Conservation (phyloP, 1,140 invertebrate species). For the Anadara kagoshimensis region DNA sequence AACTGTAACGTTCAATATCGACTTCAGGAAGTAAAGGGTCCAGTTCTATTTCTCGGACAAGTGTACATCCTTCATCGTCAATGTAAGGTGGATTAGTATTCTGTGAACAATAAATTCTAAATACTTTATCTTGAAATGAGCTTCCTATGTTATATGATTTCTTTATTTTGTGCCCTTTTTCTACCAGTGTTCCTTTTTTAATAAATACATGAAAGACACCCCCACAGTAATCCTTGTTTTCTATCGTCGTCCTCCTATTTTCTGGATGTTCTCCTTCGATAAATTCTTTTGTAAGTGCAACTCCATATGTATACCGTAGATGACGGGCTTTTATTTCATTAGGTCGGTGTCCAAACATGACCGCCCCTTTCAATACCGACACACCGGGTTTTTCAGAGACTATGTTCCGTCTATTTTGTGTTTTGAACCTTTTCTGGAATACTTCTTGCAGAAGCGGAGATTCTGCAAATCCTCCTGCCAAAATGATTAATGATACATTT, state of each 20-base stretch:
- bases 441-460: conserved; percentile 12
- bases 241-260: neutral
- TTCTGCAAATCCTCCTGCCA: conserved; percentile 35
- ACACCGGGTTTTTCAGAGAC: conserved; percentile 17
- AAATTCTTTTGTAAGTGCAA: neutral
- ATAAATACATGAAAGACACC: neutral
- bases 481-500: conserved; percentile 8
- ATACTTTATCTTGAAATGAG: neutral
- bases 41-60: too few relatives aligned
- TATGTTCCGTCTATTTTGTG: neutral
- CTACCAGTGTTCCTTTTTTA: neutral
- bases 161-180: neutral
- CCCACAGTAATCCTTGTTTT: neutral
- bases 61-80: neutral
- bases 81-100: neutral
- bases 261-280: neutral
- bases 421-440: neutral
- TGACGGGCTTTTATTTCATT: conserved; percentile 6
- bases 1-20: too few relatives aligned
- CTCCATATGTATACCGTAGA: conserved; percentile 21
- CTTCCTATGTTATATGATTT: neutral
- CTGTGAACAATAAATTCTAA: neutral
- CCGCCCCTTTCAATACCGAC: conserved; percentile 30
- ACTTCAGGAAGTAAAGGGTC: too few relatives aligned
- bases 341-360: conserved; percentile 33